These are phyloP conservation scores for Siphamia tubifer DNA, from an alignment of 2,113 vertebrate genomes.

Conservation along the genomic window DNA sequence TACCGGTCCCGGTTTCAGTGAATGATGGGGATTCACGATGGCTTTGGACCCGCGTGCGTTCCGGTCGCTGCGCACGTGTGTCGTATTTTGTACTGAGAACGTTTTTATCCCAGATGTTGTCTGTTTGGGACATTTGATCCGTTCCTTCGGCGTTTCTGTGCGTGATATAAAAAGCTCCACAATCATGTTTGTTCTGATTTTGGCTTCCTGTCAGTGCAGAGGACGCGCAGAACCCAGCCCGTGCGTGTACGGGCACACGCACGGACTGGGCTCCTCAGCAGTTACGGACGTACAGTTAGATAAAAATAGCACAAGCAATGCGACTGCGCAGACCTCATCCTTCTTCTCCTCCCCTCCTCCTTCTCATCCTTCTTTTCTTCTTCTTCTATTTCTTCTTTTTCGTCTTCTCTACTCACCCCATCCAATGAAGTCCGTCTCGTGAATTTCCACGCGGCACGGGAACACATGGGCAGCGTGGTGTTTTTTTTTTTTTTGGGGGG, in stretches of 20 bases:
- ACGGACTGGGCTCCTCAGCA: conserved; percentile 61
- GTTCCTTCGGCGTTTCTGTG: no score
- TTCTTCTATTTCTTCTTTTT: neutral
- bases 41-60: conserved; percentile 4
- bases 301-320: conserved; percentile 86
- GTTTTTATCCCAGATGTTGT: no score
- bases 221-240: neutral
- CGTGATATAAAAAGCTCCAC: no score
- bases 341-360: neutral
- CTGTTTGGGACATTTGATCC: no score
- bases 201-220: neutral
- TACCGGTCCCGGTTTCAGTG: conserved; percentile 51
- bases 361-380: neutral
- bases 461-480: conserved; percentile 22
- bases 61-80: no score
- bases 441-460: conserved; percentile 44
- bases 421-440: conserved; percentile 44
- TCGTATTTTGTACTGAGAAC: neutral
- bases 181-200: neutral
- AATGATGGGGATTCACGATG: conserved; percentile 42
- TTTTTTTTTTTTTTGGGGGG: no score
- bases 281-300: conserved; percentile 76
- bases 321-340: conserved; percentile 77
- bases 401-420: neutral
- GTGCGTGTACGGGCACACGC: conserved; percentile 25